phyloP scores from a whole-genome alignment of 2,888 invertebrate genomes.

The Amiota minor region DNA sequence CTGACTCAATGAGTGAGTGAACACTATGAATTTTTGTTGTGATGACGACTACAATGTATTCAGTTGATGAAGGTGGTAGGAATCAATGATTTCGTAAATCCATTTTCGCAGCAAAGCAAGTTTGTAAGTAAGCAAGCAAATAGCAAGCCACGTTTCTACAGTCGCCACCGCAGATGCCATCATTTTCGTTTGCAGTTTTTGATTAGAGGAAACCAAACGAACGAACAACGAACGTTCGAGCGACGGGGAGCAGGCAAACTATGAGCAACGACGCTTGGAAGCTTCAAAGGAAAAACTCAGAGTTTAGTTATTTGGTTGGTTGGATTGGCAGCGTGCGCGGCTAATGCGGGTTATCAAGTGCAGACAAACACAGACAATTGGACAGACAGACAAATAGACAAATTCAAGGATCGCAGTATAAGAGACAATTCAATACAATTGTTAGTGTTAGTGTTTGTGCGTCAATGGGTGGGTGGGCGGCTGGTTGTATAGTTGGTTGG shows the following conservation, averaged over 20 bases:
- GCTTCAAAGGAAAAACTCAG: neutral
- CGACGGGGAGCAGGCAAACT: neutral
- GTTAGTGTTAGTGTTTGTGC: too few species aligned
- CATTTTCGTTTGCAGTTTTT: slow-evolving; percentile 55
- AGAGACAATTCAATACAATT: neutral
- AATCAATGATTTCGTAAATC: slow-evolving; percentile 1
- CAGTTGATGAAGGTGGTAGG: too few species aligned
- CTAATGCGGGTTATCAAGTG: slow-evolving; percentile 59
- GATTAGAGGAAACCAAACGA: slow-evolving; percentile 60
- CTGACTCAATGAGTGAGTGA: neutral
- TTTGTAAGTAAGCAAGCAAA: neutral
- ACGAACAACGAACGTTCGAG: neutral
- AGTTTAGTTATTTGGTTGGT: neutral
- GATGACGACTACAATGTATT: neutral
- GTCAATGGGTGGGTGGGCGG: too few species aligned
- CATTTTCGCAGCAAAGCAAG: neutral
- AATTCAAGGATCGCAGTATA: neutral
- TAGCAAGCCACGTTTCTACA: neutral
- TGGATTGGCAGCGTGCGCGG: slow-evolving; percentile 37
- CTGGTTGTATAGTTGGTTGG: neutral
- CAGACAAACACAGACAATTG: slow-evolving; percentile 30
- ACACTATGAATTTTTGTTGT: neutral
- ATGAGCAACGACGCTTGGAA: neutral
- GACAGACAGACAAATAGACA: slow-evolving; percentile 31
- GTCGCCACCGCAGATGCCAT: slow-evolving; percentile 39